Evolutionary conservation across 2,888 invertebrate genomes (phyloP).

Genomic region (Drosophila ezoana): DNA sequence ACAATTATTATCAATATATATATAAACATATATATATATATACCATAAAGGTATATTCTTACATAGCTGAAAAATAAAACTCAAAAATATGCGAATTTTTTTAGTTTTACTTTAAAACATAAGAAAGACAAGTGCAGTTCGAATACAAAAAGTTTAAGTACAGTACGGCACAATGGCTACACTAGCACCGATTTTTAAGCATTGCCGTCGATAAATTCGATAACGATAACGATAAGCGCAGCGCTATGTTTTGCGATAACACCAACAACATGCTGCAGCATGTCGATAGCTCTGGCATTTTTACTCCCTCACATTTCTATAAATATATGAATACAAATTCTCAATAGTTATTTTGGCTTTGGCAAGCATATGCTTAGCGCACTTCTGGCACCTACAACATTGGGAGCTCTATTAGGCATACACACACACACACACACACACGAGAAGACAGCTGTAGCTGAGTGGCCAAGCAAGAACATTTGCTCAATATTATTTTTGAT

Average conservation of each 20-base stretch:
- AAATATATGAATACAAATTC: conserved; percentile 24
- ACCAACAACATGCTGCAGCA: conserved; percentile 45
- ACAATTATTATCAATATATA: conserved; percentile 1
- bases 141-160: conserved; percentile 20
- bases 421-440: conserved; percentile 2
- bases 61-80: conserved; percentile 21
- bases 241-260: conserved; percentile 39
- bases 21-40: background rate
- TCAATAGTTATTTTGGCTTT: conserved; percentile 33
- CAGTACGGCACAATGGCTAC: conserved; percentile 34
- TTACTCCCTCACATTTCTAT: conserved; percentile 18
- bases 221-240: conserved; percentile 21
- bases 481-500: background rate
- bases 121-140: conserved; percentile 22
- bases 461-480: conserved; percentile 14
- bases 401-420: conserved; percentile 7
- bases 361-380: conserved; percentile 65
- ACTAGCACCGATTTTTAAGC: conserved; percentile 42
- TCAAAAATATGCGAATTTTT: conserved; percentile 5
- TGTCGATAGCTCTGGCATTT: conserved; percentile 22
- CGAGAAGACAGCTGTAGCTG: conserved; percentile 3
- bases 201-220: conserved; percentile 27
- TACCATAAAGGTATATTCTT: conserved; percentile 20
- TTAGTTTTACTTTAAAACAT: conserved; percentile 13
- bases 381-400: conserved; percentile 40